Conservation (phyloP, 2,113 vertebrate genomes). For the Platysteira castanea region DNA sequence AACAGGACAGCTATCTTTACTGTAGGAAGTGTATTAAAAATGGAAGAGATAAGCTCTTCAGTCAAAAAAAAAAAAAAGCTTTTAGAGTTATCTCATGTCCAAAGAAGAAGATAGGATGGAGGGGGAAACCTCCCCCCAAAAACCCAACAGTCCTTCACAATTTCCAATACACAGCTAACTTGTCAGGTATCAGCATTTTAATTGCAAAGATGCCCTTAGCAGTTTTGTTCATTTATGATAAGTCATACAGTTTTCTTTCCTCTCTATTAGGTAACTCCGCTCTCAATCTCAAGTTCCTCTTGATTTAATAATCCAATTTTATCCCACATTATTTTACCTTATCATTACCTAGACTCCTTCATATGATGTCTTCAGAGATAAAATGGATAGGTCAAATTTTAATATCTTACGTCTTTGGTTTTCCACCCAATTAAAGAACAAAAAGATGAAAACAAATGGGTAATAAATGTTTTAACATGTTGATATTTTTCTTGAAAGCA, state of each 20-base stretch:
- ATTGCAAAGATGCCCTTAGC: neutral
- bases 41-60: constrained; percentile 7
- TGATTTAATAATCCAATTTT: neutral
- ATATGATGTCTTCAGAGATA: neutral
- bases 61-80: neutral
- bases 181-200: constrained; percentile 5
- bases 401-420: neutral
- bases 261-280: neutral
- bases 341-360: neutral
- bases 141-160: neutral
- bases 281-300: neutral
- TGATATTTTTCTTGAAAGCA: neutral
- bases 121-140: neutral
- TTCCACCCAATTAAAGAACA: neutral
- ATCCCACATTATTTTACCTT: neutral
- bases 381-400: neutral
- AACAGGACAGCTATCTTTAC: neutral
- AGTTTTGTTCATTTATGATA: neutral
- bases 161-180: neutral
- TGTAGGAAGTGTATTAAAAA: constrained; percentile 24
- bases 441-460: neutral
- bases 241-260: neutral
- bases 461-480: neutral
- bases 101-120: neutral
- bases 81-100: neutral